Conservation (phyloP, 2,113 vertebrate genomes). For the Phalacrocorax pelagicus region DNA sequence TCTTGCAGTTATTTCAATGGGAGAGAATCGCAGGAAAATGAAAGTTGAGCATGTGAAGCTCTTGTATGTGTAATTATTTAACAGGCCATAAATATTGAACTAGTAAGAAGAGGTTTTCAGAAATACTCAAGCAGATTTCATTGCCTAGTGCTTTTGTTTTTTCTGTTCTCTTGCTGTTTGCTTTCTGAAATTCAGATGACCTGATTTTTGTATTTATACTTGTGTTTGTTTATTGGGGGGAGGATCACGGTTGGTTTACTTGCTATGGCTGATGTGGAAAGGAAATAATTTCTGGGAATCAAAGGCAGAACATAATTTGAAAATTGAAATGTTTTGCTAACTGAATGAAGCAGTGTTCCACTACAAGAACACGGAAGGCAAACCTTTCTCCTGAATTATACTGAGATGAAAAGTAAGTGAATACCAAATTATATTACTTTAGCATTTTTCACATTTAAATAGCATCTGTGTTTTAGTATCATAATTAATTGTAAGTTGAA, state of each 20-base stretch:
- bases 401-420: not conserved
- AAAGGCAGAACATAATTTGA: not conserved
- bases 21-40: not conserved
- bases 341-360: not conserved
- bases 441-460: not conserved
- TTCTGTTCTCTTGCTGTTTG: not conserved
- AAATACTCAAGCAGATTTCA: not conserved
- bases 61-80: slow-evolving; percentile 33
- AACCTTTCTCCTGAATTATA: not conserved
- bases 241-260: not conserved
- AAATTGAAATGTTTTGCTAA: not conserved
- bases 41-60: not conserved
- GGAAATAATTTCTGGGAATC: not conserved
- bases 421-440: not conserved
- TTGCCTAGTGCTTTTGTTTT: not conserved
- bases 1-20: slow-evolving; percentile 20
- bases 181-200: not conserved
- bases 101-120: slow-evolving; percentile 12
- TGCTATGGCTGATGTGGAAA: not conserved
- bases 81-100: not conserved
- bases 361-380: not conserved
- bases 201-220: not conserved
- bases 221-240: not conserved
- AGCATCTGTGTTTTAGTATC: not conserved
- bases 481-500: not conserved